Conservation (phyloP, 2,113 vertebrate genomes). For the Neofelis nebulosa region DNA sequence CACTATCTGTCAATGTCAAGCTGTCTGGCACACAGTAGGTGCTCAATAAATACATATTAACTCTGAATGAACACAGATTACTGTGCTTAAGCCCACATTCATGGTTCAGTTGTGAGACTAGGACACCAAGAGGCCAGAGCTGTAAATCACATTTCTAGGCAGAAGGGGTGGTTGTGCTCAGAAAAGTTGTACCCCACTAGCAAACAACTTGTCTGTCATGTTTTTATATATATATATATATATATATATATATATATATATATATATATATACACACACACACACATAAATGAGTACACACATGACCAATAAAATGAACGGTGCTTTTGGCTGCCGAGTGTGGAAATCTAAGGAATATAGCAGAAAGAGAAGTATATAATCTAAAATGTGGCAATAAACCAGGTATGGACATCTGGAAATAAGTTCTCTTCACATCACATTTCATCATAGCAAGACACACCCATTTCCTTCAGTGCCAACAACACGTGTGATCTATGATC, state of each 20-base stretch:
- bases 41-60: not conserved
- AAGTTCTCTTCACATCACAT: not conserved
- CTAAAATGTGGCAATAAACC: conserved; percentile 6
- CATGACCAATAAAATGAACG: conserved; percentile 21
- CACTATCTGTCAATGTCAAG: not conserved
- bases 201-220: not conserved
- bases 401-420: not conserved
- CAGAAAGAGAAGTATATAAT: not conserved
- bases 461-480: not conserved
- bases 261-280: no score
- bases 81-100: not conserved
- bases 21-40: not conserved
- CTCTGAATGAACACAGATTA: not conserved
- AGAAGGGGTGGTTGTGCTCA: not conserved
- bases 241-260: no score
- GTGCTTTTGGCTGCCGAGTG: not conserved
- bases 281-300: not conserved
- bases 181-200: not conserved
- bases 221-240: not conserved
- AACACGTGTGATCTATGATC: not conserved
- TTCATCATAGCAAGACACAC: not conserved
- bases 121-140: not conserved
- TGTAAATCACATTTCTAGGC: not conserved
- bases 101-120: not conserved
- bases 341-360: not conserved